These are phyloP conservation scores for Crotalus horridus DNA, from an alignment of 2,113 vertebrate species.

Conservation along the genomic window DNA sequence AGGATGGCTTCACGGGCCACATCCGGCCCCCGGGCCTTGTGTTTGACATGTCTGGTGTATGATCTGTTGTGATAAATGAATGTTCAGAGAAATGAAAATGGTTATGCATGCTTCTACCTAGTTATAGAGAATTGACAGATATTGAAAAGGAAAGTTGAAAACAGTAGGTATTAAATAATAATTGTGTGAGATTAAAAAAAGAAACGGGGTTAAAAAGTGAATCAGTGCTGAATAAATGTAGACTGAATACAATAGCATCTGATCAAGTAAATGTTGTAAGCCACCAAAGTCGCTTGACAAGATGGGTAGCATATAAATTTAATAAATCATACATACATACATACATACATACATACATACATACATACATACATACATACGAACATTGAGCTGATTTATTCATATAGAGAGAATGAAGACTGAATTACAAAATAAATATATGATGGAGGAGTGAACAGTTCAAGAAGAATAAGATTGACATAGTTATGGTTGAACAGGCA, in stretches of 20 bases:
- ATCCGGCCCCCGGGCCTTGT: too few relatives aligned
- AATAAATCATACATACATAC: too few relatives aligned
- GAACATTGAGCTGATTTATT: background rate
- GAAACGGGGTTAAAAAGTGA: background rate
- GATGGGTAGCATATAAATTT: background rate
- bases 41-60: too few relatives aligned
- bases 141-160: background rate
- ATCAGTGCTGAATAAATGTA: background rate
- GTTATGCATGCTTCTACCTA: background rate
- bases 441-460: background rate
- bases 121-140: background rate
- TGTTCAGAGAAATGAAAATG: background rate
- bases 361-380: background rate
- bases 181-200: background rate
- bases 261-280: background rate
- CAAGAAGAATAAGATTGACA: background rate
- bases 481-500: background rate
- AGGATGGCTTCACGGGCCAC: too few relatives aligned
- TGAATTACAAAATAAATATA: background rate
- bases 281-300: background rate
- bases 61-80: background rate
- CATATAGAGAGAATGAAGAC: background rate
- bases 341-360: too few relatives aligned
- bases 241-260: background rate
- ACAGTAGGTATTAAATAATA: background rate